Evolutionary conservation across 2,888 invertebrate species (phyloP).

Genomic region (Gari tellinella): DNA sequence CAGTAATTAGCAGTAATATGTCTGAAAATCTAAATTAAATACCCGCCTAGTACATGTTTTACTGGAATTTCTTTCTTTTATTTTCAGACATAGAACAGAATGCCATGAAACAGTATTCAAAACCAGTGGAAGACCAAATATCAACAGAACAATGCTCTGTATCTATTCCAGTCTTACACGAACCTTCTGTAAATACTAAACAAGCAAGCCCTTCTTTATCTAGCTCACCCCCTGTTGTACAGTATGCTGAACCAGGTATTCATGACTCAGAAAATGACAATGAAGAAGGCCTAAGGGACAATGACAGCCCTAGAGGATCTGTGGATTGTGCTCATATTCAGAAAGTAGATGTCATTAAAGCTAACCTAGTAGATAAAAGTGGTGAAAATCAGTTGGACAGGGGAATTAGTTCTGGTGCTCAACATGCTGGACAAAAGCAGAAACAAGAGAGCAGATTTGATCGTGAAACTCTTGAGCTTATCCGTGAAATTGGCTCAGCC

Average conservation of each 20-base stretch:
- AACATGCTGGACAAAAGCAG: too few species aligned
- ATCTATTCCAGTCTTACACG: neutral
- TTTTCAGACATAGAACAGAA: slow-evolving; percentile 61
- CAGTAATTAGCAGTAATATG: too few species aligned
- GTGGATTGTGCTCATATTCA: too few species aligned
- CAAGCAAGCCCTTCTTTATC: neutral
- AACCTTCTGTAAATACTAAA: slow-evolving; percentile 8
- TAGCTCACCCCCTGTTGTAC: too few species aligned
- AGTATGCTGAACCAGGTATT: too few species aligned
- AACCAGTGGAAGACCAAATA: neutral
- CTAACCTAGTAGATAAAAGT: too few species aligned
- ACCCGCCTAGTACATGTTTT: too few species aligned
- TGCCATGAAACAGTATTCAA: slow-evolving; percentile 19
- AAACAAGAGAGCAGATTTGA: slow-evolving; percentile 61
- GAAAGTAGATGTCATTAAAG: too few species aligned
- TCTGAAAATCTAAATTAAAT: too few species aligned
- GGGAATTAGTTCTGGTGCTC: too few species aligned
- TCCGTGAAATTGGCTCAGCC: slow-evolving; percentile 74
- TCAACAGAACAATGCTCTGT: slow-evolving; percentile 5
- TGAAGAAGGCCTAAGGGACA: too few species aligned
- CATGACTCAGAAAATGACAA: neutral
- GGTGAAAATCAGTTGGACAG: too few species aligned
- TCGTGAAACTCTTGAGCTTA: slow-evolving; percentile 69
- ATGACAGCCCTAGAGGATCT: neutral
- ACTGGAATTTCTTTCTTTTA: slow-evolving; percentile 14